phyloP scores from a whole-genome alignment of 2,888 invertebrate species.

The Stenchaetothrips biformis region DNA sequence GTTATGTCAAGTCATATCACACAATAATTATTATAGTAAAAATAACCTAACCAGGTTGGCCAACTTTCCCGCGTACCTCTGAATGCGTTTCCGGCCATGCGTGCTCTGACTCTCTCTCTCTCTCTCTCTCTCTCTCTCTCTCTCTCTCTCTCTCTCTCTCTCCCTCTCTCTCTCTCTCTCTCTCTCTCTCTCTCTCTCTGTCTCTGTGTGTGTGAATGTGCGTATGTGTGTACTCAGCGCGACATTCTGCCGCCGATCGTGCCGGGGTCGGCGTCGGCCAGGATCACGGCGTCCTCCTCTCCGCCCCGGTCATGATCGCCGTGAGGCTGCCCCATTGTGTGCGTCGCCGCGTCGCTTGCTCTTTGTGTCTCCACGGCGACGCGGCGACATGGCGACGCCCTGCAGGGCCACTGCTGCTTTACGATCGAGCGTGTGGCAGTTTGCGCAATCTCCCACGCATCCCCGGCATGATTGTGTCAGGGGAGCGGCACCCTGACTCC shows the following conservation, averaged over 20 bases:
- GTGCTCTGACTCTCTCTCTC: too few relatives aligned
- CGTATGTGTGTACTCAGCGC: background rate
- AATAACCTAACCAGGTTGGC: too few relatives aligned
- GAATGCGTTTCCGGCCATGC: too few relatives aligned
- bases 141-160: too few relatives aligned
- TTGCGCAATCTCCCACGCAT: slow-evolving; percentile 22
- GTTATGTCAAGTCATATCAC: too few relatives aligned
- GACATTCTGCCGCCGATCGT: background rate
- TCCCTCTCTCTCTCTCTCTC: background rate
- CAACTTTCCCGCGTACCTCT: too few relatives aligned
- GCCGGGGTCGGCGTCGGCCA: background rate
- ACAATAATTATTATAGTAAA: too few relatives aligned
- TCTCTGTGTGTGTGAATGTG: too few relatives aligned
- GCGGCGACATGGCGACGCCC: background rate
- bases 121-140: too few relatives aligned
- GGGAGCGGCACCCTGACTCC: too few relatives aligned
- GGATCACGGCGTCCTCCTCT: background rate
- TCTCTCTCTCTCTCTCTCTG: background rate
- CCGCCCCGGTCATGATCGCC: background rate
- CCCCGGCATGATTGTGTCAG: background rate
- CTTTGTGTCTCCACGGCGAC: background rate
- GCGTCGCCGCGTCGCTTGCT: background rate
- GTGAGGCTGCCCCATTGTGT: background rate
- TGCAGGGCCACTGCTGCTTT: background rate
- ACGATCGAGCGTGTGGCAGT: background rate